Evolutionary conservation across 2,888 invertebrate species (phyloP), one percentile per base, ranked within the genome.

Genomic region (Ligdia adustata): DNA sequence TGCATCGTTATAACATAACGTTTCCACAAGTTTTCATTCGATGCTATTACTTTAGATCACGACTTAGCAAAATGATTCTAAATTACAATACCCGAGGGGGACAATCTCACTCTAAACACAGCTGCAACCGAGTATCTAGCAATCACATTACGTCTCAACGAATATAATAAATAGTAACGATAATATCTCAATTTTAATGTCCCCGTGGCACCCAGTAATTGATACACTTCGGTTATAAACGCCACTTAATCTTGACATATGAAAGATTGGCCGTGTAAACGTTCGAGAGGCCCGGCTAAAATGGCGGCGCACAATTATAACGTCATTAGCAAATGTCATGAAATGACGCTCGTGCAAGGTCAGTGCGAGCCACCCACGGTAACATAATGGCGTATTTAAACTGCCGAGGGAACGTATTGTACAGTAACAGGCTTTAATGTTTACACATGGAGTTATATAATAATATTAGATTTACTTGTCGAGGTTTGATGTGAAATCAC

Each of bases 281-380:
- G 32, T 37, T 14, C 24, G 24, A 38, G 38, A 39, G 42, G 42
- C 27, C 48, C 28, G 20, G 15, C 12, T 38, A 32, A 33, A 50
- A 43, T 46, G 41, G 34, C 38, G 28, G 27, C 29, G 13, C 46
- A 62, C 72, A 73, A 79, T 81, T 80, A 79, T 72, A 75, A 71
- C 66, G 66, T 69, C 74, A 78, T 81, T 79, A 79, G 75, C 64
- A 72, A 75, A 79, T 78, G 75, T 72, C 72, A 77, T 62, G 62
- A 27, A 28, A 20, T 39, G 38, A 69, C 74, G 66, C 57, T 63
- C 57, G 38, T 51, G 53, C 69, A 69, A 75, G 72, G 73, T 57
- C 61, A 64, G 55, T 59, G 61, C 63, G 61, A 59, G 62, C 61
- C 64, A 61, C 55, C 57, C 60, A 52, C 60, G 42, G 45, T 52